Evolutionary conservation across 2,888 invertebrate species (phyloP).

Genomic region (Drosophila lutescens): DNA sequence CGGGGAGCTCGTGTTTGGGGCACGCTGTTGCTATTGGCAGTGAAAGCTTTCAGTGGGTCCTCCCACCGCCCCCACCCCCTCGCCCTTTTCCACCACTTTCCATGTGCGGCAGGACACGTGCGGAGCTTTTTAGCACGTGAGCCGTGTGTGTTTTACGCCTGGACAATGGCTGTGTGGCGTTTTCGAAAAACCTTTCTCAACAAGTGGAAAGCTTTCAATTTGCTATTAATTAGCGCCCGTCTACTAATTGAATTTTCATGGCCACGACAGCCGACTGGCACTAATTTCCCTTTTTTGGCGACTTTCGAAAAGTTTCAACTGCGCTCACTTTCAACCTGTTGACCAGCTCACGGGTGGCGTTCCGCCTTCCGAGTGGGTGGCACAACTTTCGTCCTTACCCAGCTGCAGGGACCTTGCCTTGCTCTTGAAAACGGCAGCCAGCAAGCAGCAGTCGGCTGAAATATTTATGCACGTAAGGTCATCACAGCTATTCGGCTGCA

Average conservation of each 20-base stretch:
- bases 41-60: conserved; percentile 33
- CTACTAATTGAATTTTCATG: conserved; percentile 72
- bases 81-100: background rate
- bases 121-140: conserved; percentile 48
- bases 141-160: conserved; percentile 31
- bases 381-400: conserved; percentile 59
- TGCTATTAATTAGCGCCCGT: conserved; percentile 65
- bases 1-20: conserved; percentile 49
- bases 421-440: conserved; percentile 73
- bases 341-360: conserved; percentile 41
- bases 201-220: conserved; percentile 73
- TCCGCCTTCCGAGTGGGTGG: background rate
- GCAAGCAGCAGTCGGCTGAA: conserved; percentile 57
- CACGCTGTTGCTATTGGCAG: conserved; percentile 55
- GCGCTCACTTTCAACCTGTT: conserved; percentile 60
- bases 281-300: conserved; percentile 24
- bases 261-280: conserved; percentile 33
- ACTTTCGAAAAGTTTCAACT: conserved; percentile 32
- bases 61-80: background rate
- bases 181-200: conserved; percentile 57
- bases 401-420: conserved; percentile 67
- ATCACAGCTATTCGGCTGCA: conserved; percentile 62
- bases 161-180: conserved; percentile 36
- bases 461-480: conserved; percentile 76
- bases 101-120: conserved; percentile 45